Evolutionary conservation across 2,797 vertebrate species (phyloP).

Genomic region (Chiloscyllium punctatum): DNA sequence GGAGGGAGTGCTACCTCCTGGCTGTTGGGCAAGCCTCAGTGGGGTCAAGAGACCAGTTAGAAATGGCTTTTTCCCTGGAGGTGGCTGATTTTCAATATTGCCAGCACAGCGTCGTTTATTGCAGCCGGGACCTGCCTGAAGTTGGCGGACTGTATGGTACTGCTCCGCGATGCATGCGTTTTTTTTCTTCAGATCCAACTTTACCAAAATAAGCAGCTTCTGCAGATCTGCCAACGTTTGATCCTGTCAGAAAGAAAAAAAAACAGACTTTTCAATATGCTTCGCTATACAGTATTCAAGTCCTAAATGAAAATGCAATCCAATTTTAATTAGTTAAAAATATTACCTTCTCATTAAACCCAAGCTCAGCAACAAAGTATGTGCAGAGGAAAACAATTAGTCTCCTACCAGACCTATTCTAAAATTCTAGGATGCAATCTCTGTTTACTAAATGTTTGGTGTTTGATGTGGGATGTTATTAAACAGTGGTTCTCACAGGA

Average conservation of each 20-base stretch:
- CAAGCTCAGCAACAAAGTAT: too few relatives aligned
- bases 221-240: conserved; percentile 89
- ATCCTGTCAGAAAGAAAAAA: conserved; percentile 60
- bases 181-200: conserved; percentile 81
- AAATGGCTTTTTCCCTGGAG: conserved; percentile 69
- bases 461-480: background rate
- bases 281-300: background rate
- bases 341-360: background rate
- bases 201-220: conserved; percentile 81
- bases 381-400: background rate
- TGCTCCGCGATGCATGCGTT: conserved; percentile 69
- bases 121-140: conserved; percentile 54
- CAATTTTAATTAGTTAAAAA: background rate
- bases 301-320: background rate
- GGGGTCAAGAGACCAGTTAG: conserved; percentile 60
- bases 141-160: conserved; percentile 59
- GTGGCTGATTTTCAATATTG: conserved; percentile 70
- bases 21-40: conserved; percentile 47
- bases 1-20: conserved; percentile 60
- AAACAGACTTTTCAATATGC: conserved; percentile 22
- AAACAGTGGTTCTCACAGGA: background rate
- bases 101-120: conserved; percentile 70
- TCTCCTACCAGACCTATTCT: background rate
- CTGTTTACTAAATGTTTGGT: background rate
- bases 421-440: background rate